Evolutionary conservation across 2,797 vertebrate species (phyloP).

Genomic region (Sebastiscus albofasciatus): DNA sequence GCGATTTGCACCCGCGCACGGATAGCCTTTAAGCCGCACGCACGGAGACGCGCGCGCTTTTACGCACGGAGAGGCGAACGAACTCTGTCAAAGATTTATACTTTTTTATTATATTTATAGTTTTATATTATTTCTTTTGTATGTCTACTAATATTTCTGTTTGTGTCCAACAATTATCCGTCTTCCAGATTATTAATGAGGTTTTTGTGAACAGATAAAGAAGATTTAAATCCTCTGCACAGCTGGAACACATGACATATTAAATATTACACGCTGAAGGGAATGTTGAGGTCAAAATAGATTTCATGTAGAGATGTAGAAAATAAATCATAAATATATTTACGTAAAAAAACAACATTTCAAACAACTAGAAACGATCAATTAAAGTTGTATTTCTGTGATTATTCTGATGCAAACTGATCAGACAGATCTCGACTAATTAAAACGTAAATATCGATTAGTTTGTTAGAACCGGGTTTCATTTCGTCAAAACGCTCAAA

Average conservation of each 20-base stretch:
- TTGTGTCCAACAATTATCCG: background rate
- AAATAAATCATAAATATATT: background rate
- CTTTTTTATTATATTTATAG: background rate
- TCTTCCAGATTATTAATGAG: background rate
- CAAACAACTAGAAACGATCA: background rate
- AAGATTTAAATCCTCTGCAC: background rate
- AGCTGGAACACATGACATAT: too few species aligned
- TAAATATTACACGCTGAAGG: too few species aligned
- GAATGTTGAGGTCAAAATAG: too few species aligned
- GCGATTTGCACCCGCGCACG: background rate
- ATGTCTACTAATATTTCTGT: background rate
- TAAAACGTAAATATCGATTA: background rate
- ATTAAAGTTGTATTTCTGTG: background rate
- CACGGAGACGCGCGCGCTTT: slow-evolving; percentile 6
- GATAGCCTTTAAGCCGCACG: background rate
- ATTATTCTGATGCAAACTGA: background rate
- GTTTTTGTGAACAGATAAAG: background rate
- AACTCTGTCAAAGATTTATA: background rate
- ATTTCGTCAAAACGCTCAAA: background rate
- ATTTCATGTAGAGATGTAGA: background rate
- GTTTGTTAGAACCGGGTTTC: background rate
- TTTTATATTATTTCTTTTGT: too few species aligned
- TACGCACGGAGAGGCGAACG: slow-evolving; percentile 1
- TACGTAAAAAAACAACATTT: background rate
- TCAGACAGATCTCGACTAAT: accelerated